Evolutionary conservation across 2,797 vertebrate species (phyloP).

Genomic region (Phalanger gymnotis): DNA sequence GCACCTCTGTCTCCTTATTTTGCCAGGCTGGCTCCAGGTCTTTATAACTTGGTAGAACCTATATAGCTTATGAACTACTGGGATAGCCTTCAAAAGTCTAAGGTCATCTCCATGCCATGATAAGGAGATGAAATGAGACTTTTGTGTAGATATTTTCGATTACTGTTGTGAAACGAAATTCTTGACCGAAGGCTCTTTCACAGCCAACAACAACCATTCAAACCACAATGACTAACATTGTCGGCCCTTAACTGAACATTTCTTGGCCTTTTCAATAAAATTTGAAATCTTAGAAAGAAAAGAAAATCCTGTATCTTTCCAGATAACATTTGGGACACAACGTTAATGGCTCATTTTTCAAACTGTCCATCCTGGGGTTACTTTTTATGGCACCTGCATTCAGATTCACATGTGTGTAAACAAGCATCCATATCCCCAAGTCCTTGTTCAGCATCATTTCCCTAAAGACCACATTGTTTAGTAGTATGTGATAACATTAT

Average conservation of each 20-base stretch:
- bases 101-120: neutral
- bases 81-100: neutral
- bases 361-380: neutral
- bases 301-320: neutral
- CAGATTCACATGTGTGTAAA: neutral
- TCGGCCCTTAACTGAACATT: neutral
- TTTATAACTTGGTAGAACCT: neutral
- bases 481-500: neutral
- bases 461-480: slow-evolving; percentile 13
- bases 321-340: neutral
- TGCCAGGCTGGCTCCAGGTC: neutral
- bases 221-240: neutral
- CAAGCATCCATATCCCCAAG: neutral
- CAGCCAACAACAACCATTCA: neutral
- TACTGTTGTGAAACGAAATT: neutral
- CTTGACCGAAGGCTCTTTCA: neutral
- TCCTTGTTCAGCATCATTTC: slow-evolving; percentile 34
- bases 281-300: neutral
- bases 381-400: neutral
- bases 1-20: neutral
- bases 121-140: neutral
- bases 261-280: neutral
- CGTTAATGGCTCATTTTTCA: neutral
- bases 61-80: neutral
- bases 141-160: neutral